Evolutionary conservation across 2,888 invertebrate species (phyloP).

Genomic region (Seira sanloemensis): DNA sequence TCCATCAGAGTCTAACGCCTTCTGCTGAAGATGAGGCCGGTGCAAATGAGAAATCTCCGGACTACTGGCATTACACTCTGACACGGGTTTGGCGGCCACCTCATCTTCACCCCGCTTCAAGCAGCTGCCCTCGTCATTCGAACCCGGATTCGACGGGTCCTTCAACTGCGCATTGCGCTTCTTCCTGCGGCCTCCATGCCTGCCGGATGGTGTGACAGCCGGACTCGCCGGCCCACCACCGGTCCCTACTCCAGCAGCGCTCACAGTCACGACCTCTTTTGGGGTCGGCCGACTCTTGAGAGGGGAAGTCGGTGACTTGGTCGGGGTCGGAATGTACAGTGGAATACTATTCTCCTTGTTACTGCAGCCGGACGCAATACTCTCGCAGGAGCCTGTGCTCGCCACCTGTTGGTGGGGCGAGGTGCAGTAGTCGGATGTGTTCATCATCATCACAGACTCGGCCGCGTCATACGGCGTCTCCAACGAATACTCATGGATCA

Average conservation of each 20-base stretch:
- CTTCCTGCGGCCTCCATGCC: constrained; percentile 25
- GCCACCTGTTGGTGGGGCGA: neutral
- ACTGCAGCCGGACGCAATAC: constrained; percentile 53
- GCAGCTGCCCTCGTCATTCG: neutral
- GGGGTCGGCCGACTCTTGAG: constrained; percentile 22
- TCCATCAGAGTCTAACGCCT: constrained; percentile 35
- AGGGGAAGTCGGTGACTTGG: neutral
- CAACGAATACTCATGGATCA: constrained; percentile 1
- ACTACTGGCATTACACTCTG: neutral
- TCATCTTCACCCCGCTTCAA: neutral
- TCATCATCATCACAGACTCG: constrained; percentile 19
- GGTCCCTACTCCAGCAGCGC: neutral
- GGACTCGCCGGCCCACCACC: neutral
- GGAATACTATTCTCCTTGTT: constrained; percentile 64
- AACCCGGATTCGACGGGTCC: constrained; percentile 19
- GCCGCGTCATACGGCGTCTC: constrained; percentile 1
- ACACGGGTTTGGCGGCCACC: neutral
- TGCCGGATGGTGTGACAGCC: neutral
- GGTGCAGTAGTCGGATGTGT: constrained; percentile 19
- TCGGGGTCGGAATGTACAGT: constrained; percentile 45
- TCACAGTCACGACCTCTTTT: constrained; percentile 15
- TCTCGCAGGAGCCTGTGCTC: constrained; percentile 45
- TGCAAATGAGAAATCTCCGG: neutral
- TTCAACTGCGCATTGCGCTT: constrained; percentile 45
- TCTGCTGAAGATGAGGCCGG: constrained; percentile 19